Percentiles rank a stretch among this genome's conserved stretches.
phyloP scores from a whole-genome alignment of 1,140 invertebrate species.

The Lordiphosa collinella region DNA sequence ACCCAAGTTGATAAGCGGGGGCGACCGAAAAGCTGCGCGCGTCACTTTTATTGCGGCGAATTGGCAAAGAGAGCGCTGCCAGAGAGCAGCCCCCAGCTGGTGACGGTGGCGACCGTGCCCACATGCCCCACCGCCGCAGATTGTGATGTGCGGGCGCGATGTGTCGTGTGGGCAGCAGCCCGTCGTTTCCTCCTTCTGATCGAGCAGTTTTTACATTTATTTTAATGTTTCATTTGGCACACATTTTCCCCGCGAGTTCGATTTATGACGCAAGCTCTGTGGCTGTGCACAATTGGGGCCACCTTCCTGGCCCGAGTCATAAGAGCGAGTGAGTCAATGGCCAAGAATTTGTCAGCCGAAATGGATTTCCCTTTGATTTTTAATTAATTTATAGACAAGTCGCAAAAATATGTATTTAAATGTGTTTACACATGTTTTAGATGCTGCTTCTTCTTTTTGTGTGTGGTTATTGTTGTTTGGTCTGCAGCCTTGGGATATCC shows the following conservation, averaged over 20 bases:
- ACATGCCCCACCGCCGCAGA: neutral
- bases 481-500: conserved; percentile 50
- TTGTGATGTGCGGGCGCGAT: neutral
- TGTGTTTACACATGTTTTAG: conserved; percentile 54
- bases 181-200: conserved; percentile 24
- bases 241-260: conserved; percentile 60
- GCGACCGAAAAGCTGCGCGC: conserved; percentile 41
- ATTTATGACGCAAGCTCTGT: conserved; percentile 58
- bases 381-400: conserved; percentile 5
- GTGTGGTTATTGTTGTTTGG: conserved; percentile 5
- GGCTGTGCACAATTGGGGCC: conserved; percentile 1
- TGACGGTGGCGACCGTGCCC: conserved; percentile 18
- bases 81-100: too few species aligned
- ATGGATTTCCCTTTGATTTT: conserved; percentile 14
- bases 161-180: conserved; percentile 9
- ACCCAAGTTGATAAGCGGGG: conserved; percentile 41
- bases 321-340: neutral
- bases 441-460: neutral
- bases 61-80: conserved; percentile 23
- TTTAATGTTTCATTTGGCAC: conserved; percentile 65
- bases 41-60: conserved; percentile 58
- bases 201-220: conserved; percentile 33
- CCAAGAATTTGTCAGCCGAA: neutral
- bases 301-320: neutral
- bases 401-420: conserved; percentile 8